Base-by-base conservation (phyloP, 2,888 invertebrate genomes). In the Folsomia manolachei region DNA sequence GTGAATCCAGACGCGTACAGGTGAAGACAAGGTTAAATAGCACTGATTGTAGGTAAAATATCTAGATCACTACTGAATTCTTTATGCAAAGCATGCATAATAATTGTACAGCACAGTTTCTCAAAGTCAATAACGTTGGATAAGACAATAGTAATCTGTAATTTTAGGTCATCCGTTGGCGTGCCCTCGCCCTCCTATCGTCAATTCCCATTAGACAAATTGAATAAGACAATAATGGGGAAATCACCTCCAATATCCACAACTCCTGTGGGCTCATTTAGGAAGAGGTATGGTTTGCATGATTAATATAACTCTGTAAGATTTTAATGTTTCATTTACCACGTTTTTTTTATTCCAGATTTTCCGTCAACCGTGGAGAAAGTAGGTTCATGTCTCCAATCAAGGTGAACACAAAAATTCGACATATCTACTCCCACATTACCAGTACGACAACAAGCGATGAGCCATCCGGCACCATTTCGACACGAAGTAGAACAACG, bases 331-430 rank as follows among this genome's bases (percentile, higher is more conserved):
- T 9, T 27, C 9, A 27, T 64, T 27, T 64, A n/a, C n/a, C n/a
- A n/a, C n/a, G n/a, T n/a, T n/a, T n/a, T n/a, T n/a, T n/a, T n/a
- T n/a, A n/a, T n/a, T n/a, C 52, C 72, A 72, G 68, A 68, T 70
- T 56, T 71, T 63, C 56, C 70, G 71, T 24, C 70, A 71, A 53
- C 67, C 71, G 64, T 67, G 72, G 60, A 56, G 63, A 26, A 23
- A 71, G 27, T 66, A 63, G 62, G 70, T 70, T 27, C 11, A 14
- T 19, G 7, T 14, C 4, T 39, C 77, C 77, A 63, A 74, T 77
- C 60, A 73, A 75, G 71, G 75, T 77, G 27, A 77, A 77, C 63
- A 75, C 77, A 18, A 75, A 75, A 77, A 77, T 77, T 56, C 72
- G 74, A 25, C 75, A 75, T 69, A 74, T 77, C n/a, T 77, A 77